A percentile compares a stretch with the other conserved stretches of the same genome.
Conservation (phyloP, 2,797 vertebrate species). For the Sebastolobus altivelis region DNA sequence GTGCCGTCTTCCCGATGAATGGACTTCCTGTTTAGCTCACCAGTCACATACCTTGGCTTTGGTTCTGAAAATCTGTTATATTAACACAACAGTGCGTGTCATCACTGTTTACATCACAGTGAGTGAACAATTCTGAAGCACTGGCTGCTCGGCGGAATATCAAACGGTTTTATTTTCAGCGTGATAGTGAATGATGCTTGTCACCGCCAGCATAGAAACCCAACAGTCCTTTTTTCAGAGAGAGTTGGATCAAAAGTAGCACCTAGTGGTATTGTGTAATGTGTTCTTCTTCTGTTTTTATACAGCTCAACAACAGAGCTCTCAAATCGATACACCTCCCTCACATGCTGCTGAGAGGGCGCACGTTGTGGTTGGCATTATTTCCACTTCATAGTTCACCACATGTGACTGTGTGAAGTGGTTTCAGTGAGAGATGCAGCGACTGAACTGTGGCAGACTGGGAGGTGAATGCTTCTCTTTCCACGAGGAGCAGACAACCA, state of each 20-base stretch:
- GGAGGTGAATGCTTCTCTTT: constrained; percentile 26
- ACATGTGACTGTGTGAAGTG: constrained; percentile 75
- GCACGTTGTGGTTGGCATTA: constrained; percentile 58
- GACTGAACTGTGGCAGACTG: constrained; percentile 43
- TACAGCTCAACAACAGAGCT: constrained; percentile 69
- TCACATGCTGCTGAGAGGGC: constrained; percentile 69
- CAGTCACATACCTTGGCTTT: constrained; percentile 40
- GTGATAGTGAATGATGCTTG: constrained; percentile 50
- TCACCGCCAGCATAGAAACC: constrained; percentile 42
- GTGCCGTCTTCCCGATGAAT: constrained; percentile 51
- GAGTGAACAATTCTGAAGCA: constrained; percentile 9
- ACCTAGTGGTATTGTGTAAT: constrained; percentile 80
- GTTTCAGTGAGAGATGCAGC: constrained; percentile 56
- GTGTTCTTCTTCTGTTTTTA: constrained; percentile 69
- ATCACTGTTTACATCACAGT: constrained; percentile 42
- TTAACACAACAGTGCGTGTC: constrained; percentile 42
- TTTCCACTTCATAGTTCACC: constrained; percentile 73
- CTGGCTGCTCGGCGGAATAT: constrained; percentile 38
- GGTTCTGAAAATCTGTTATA: constrained; percentile 53
- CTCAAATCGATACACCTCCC: constrained; percentile 82
- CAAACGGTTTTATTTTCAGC: constrained; percentile 47
- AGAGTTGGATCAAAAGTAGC: constrained; percentile 79
- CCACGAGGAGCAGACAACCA: constrained; percentile 11
- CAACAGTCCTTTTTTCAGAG: constrained; percentile 52
- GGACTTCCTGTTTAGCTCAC: constrained; percentile 58